Percentiles rank a stretch among this genome's conserved stretches.
These are phyloP conservation scores for Diorhabda carinulata DNA, from an alignment of 1,140 invertebrate genomes.

Conservation along the genomic window DNA sequence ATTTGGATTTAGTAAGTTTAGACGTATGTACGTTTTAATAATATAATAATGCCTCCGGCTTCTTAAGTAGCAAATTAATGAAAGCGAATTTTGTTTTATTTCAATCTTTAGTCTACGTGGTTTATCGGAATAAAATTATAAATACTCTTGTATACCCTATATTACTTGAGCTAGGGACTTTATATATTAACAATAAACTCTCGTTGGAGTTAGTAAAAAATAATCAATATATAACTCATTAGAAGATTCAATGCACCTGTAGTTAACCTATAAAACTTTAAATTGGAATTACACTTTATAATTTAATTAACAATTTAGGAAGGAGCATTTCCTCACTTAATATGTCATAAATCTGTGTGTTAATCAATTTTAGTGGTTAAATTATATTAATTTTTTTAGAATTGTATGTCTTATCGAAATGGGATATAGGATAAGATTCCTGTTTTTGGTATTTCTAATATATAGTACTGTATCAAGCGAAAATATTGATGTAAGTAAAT, in stretches of 20 bases:
- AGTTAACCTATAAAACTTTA: neutral
- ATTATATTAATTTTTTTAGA: neutral
- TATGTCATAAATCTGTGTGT: neutral
- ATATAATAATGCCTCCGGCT: too few relatives aligned
- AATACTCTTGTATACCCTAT: too few relatives aligned
- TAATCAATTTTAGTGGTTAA: conserved; percentile 1
- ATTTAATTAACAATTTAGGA: neutral
- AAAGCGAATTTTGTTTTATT: too few relatives aligned
- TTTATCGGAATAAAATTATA: too few relatives aligned
- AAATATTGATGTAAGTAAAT: conserved; percentile 3
- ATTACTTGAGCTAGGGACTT: too few relatives aligned
- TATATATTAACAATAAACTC: too few relatives aligned
- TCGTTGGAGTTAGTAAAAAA: too few relatives aligned
- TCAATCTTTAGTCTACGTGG: too few relatives aligned
- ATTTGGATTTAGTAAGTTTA: neutral
- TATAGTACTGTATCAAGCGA: neutral
- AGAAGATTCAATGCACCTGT: too few relatives aligned
- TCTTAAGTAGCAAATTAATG: too few relatives aligned
- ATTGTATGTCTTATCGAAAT: neutral
- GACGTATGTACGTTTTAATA: too few relatives aligned
- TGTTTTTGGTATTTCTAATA: neutral
- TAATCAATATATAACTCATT: too few relatives aligned
- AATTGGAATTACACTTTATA: neutral
- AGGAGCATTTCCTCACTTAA: neutral
- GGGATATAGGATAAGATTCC: neutral